These are phyloP conservation scores for Cheilosia scutellata DNA, from an alignment of 2,888 invertebrate genomes.

Conservation along the genomic window DNA sequence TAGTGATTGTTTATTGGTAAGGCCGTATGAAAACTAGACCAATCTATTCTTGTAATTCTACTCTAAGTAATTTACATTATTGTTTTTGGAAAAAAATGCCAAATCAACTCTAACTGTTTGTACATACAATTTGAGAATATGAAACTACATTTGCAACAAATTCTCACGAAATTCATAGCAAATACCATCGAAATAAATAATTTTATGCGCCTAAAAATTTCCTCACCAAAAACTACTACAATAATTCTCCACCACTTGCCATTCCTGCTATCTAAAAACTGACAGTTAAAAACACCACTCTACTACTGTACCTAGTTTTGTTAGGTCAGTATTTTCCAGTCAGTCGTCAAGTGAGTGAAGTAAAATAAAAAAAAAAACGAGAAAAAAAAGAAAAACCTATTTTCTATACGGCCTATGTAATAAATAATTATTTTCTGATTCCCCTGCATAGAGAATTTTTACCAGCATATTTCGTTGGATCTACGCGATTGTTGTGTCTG, in stretches of 20 bases:
- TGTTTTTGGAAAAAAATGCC: too few relatives aligned
- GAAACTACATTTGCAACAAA: too few relatives aligned
- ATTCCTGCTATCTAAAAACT: neutral
- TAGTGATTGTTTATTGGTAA: too few relatives aligned
- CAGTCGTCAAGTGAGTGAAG: constrained; percentile 28
- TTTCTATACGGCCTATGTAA: constrained; percentile 1
- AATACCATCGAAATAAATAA: too few relatives aligned
- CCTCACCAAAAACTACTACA: neutral
- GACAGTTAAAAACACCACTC: constrained; percentile 4
- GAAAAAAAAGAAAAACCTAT: neutral
- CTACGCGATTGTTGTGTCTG: constrained; percentile 18
- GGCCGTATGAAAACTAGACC: too few relatives aligned
- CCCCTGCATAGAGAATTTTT: constrained; percentile 1
- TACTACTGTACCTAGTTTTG: constrained; percentile 31
- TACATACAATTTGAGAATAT: too few relatives aligned
- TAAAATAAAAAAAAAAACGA: neutral
- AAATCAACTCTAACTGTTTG: too few relatives aligned
- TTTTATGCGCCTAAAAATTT: too few relatives aligned
- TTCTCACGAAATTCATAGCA: too few relatives aligned
- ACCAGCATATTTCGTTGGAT: neutral
- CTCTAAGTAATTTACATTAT: too few relatives aligned
- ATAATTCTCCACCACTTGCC: neutral
- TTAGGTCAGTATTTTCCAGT: constrained; percentile 54
- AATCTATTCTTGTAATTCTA: too few relatives aligned
- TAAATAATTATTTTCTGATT: constrained; percentile 29